Evolutionary conservation across 2,888 invertebrate genomes (phyloP), one percentile per base, ranked within the genome.

Genomic region (Apotomis capreana): DNA sequence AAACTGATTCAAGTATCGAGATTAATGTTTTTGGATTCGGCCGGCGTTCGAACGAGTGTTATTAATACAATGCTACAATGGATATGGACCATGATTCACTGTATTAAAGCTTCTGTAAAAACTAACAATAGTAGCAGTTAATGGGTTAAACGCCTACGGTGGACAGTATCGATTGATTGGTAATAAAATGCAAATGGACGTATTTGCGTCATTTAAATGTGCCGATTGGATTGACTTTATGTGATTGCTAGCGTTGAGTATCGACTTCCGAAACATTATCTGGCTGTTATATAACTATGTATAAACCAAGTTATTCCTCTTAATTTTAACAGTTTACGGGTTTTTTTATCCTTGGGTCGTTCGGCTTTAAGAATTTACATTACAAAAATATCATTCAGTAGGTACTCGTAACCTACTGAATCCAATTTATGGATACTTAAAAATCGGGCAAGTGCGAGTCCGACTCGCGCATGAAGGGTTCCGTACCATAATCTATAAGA

Each of bases 71-170:
- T 58, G 37, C 54, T 74, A 76, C 78, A 80, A 81, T 80, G 73
- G 75, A 61, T 77, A 75, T 77, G 62, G 76, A 73, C 75, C 76
- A 74, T 79, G 77, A 79, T 74, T 80, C 78, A 79, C 75, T 70
- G 69, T 74, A 74, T 75, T 37, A 13, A 49, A 36, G 69, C 64
- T 73, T 69, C 70, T 74, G 71, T 71, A 71, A 71, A 71, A 71
- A 71, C 67, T 62, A 65, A 70, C 74, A 74, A 74, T 74, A 58
- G 70, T 36, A 44, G 51, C 9, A 40, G 10, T 65, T 67, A 70
- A 73, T 69, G 57, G 64, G 52, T 61, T 61, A 69, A 52, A 69
- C 70, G 57, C 73, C 73, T 51, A 70, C 73, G 40, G 51, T 58
- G 26, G 65, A 65, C 26, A 13, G 12, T 62, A 9, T 46, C 60